Percentiles rank a stretch among this genome's conserved stretches.
Conservation (phyloP, 1,140 invertebrate genomes). For the Maconellicoccus hirsutus region DNA sequence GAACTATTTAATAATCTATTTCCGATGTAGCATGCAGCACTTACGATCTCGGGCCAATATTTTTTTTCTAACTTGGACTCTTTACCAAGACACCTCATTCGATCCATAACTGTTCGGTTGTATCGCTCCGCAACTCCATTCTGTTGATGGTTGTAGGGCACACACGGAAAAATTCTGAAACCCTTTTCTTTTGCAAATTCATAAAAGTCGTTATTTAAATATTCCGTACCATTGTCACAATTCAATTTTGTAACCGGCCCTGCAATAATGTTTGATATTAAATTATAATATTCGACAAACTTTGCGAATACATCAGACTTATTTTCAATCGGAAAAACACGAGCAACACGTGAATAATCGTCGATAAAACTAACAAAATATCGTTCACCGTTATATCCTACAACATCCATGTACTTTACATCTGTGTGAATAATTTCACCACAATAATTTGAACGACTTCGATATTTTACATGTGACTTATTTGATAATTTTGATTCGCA, state of each 20-base stretch:
- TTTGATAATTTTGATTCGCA: constrained; percentile 24
- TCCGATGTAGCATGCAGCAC: no score
- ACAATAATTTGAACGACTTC: constrained; percentile 10
- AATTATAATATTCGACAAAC: constrained; percentile 20
- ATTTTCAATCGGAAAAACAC: constrained; percentile 23
- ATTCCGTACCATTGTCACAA: constrained; percentile 25
- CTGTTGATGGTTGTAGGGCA: constrained; percentile 33
- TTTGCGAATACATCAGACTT: constrained; percentile 22
- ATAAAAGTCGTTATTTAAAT: constrained; percentile 25
- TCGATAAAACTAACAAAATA: constrained; percentile 24
- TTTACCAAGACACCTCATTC: background rate
- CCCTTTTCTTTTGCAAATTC: constrained; percentile 30
- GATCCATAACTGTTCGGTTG: constrained; percentile 26
- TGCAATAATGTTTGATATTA: constrained; percentile 16
- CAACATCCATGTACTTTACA: constrained; percentile 2
- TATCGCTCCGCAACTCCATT: no score
- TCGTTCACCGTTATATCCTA: constrained; percentile 13
- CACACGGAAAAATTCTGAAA: constrained; percentile 30
- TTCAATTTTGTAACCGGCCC: constrained; percentile 24
- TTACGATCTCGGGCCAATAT: no score
- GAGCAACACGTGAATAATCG: constrained; percentile 25
- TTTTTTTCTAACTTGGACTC: constrained; percentile 32
- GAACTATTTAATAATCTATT: no score
- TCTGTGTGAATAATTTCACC: constrained; percentile 23
- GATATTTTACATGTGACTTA: constrained; percentile 23